A percentile compares a stretch with the other conserved stretches of the same genome.
Evolutionary conservation across 37 sponge, comb jelly and placozoan genomes (phyloP).

Genomic region (Theonella swinhoei): DNA sequence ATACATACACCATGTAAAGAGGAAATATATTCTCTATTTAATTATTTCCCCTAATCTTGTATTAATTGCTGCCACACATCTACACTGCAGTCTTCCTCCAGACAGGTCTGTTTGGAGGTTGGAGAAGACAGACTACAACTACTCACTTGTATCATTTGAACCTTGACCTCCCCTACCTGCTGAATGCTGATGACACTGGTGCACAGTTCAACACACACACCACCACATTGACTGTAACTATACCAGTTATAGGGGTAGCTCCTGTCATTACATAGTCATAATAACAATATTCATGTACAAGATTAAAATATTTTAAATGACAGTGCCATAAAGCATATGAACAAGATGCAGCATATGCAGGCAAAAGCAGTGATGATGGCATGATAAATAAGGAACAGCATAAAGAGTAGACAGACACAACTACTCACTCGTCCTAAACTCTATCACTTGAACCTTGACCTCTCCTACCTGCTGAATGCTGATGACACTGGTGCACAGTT

Average conservation of each 20-base stretch:
- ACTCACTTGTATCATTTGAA: conserved; percentile 74
- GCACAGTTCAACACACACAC: conserved; percentile 80
- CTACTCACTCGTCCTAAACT: conserved; percentile 69
- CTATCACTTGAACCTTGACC: conserved; percentile 78
- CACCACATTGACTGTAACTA: conserved; percentile 51
- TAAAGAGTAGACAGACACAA: too few species aligned
- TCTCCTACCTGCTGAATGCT: conserved; percentile 71
- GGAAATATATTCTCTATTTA: too few species aligned
- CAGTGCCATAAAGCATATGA: too few species aligned
- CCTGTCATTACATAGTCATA: neutral
- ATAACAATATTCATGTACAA: too few species aligned
- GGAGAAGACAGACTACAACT: conserved; percentile 89
- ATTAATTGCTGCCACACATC: too few species aligned
- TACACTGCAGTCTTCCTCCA: conserved; percentile 46
- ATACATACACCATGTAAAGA: too few species aligned
- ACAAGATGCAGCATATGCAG: too few species aligned
- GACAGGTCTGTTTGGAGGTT: conserved; percentile 73
- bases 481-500: conserved; percentile 82
- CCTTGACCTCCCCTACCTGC: conserved; percentile 79
- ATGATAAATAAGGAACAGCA: too few species aligned
- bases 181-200: conserved; percentile 74
- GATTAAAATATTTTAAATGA: too few species aligned
- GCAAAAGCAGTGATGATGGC: too few species aligned
- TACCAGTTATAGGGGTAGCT: conserved; percentile 43
- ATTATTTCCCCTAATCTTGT: too few species aligned